These are phyloP conservation scores for Taenaris catops DNA, from an alignment of 2,888 invertebrate species.

Conservation along the genomic window DNA sequence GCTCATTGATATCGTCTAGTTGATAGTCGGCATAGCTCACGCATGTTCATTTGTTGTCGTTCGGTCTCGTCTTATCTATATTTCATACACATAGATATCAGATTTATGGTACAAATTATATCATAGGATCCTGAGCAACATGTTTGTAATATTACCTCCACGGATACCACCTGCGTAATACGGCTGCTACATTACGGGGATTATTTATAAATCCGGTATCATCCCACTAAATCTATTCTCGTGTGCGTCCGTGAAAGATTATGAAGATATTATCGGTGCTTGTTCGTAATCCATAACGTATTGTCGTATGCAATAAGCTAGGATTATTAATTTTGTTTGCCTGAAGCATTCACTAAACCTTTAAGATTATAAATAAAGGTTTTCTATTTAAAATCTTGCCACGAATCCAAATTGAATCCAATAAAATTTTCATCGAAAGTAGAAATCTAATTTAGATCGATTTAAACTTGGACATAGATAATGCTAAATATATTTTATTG, in stretches of 20 bases:
- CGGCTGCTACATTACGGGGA: conserved; percentile 20
- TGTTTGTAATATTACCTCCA: conserved; percentile 18
- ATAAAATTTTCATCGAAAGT: too few species aligned
- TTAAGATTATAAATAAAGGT: too few species aligned
- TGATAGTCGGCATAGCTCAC: conserved; percentile 36
- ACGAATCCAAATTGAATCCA: too few species aligned
- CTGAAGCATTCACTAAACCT: too few species aligned
- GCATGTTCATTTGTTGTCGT: conserved; percentile 70
- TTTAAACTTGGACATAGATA: too few species aligned
- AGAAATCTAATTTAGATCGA: too few species aligned
- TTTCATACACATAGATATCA: conserved; percentile 50
- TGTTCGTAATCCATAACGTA: conserved; percentile 4
- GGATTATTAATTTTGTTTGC: too few species aligned
- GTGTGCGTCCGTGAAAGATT: conserved; percentile 18
- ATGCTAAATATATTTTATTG: too few species aligned
- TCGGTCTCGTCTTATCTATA: conserved; percentile 49
- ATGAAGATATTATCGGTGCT: conserved; percentile 14
- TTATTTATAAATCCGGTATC: conserved; percentile 20
- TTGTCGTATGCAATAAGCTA: conserved; percentile 1
- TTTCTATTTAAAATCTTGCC: too few species aligned
- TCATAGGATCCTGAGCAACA: conserved; percentile 50
- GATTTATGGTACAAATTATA: conserved; percentile 30
- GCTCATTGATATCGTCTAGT: conserved; percentile 13
- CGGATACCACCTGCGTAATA: conserved; percentile 24
- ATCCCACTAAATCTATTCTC: conserved; percentile 20